Base-by-base conservation (phyloP, 2,888 invertebrate genomes). In the Ophioninae sp. region DNA sequence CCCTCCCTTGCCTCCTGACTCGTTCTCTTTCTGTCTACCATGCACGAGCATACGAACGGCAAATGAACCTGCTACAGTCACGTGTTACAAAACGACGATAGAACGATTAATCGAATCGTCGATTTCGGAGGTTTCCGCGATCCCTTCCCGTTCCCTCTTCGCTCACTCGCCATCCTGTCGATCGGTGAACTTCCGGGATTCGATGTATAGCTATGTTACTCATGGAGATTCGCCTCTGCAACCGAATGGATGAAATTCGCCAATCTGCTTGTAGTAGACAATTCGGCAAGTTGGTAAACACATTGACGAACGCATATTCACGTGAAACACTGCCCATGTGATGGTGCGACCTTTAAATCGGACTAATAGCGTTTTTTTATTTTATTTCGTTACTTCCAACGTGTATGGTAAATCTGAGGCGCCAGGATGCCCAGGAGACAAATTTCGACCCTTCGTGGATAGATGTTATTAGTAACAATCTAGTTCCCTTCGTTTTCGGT, bases 41-140 rank as follows among this genome's bases (percentile, higher is more conserved):
- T 82, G 79, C 72, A 69, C 79, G 71, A 68, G 80, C 75, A 82
- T 78, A 83, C 73, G 51, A 83, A 86, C 76, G 85, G 83, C 82
- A 85, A 86, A 86, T 81, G 81, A 79, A 84, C 75, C 81, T 64
- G 69, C 74, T 59, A 74, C 69, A 64, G 37, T 71, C 61, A 79
- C 83, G 88, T 88, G 88, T 88, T 87, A 86, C 85, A 78, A 86
- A 89, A 89, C 88, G 51, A 51, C 51, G 88, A 88, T 87, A 87
- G 85, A 83, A 87, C 88, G 86, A 89, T 88, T 89, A 89, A 90
- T 88, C 86, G 88, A 90, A 89, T 90, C 85, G 85, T 85, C 79
- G 88, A 87, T 88, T 88, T 81, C 80, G 75, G 56, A 30, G 75
- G 75, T 71, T 61, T 58, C 61, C 75, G 63, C 51, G 68, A 76